phyloP scores from a whole-genome alignment of 2,113 vertebrate genomes.

The Ginglymostoma cirratum region DNA sequence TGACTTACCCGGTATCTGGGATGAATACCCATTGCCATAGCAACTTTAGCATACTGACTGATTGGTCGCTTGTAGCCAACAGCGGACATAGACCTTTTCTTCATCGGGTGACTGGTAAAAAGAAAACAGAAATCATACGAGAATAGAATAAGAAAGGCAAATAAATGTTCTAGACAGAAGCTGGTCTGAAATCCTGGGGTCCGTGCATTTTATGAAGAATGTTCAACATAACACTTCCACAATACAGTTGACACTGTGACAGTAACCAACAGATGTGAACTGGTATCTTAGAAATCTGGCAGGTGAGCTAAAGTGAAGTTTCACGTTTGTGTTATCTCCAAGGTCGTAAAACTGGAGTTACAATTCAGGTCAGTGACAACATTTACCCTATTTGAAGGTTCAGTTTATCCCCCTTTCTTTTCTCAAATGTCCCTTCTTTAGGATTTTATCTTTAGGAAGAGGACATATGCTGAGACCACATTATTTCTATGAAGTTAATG shows the following conservation, averaged over 20 bases:
- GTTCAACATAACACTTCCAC: background rate
- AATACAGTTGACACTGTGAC: background rate
- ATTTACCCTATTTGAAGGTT: background rate
- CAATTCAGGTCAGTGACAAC: background rate
- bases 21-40: constrained; percentile 78
- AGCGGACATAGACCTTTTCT: constrained; percentile 75
- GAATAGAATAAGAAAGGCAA: background rate
- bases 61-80: constrained; percentile 91
- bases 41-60: constrained; percentile 84
- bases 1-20: constrained; percentile 78
- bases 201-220: background rate
- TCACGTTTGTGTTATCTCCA: background rate
- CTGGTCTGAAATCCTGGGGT: background rate
- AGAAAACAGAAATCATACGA: background rate
- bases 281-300: background rate
- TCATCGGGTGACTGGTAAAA: constrained; percentile 61
- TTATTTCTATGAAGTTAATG: background rate
- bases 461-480: background rate
- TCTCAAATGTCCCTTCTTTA: background rate
- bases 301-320: too few species aligned
- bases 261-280: background rate
- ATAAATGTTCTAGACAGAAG: background rate
- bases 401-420: background rate
- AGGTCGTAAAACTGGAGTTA: background rate
- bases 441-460: background rate